phyloP scores from a whole-genome alignment of 2,797 vertebrate species.

The Fistularia commersonii region DNA sequence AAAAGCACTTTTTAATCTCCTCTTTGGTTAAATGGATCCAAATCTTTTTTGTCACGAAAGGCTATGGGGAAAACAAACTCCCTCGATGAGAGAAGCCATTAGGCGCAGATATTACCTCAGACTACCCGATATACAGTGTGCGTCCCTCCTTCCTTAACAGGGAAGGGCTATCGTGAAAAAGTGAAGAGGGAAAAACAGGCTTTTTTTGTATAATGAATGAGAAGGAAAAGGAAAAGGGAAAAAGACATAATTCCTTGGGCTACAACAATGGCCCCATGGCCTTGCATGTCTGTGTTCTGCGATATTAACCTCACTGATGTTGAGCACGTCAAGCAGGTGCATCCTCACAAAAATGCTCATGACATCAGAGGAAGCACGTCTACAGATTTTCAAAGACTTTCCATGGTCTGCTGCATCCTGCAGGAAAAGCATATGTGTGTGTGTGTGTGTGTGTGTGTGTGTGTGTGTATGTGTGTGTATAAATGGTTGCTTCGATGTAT shows the following conservation, averaged over 20 bases:
- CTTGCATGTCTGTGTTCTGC: conserved; percentile 27
- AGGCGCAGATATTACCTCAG: conserved; percentile 2
- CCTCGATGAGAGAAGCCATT: conserved; percentile 7
- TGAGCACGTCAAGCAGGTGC: conserved; percentile 60
- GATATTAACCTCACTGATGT: conserved; percentile 46
- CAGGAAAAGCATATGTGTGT: conserved; percentile 44
- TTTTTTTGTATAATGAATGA: conserved; percentile 38
- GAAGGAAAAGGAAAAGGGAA: conserved; percentile 46
- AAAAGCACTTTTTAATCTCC: conserved; percentile 49
- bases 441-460: conserved; percentile 4
- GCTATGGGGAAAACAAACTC: conserved; percentile 14
- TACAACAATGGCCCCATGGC: conserved; percentile 45
- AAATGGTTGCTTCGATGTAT: conserved; percentile 26
- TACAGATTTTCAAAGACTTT: conserved; percentile 37
- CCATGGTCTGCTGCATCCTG: conserved; percentile 44
- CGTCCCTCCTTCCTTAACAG: not conserved
- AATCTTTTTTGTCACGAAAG: conserved; percentile 43
- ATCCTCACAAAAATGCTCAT: conserved; percentile 56
- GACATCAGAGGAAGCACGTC: conserved; percentile 69
- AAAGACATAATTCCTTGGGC: conserved; percentile 21
- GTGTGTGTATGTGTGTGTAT: too few species aligned
- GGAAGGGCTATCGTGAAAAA: conserved; percentile 5
- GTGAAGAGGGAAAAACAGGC: conserved; percentile 8
- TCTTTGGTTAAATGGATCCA: conserved; percentile 48
- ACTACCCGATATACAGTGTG: conserved; percentile 1